These are phyloP conservation scores for Callospermophilus lateralis DNA, from an alignment of 2,113 vertebrate genomes.

Conservation along the genomic window DNA sequence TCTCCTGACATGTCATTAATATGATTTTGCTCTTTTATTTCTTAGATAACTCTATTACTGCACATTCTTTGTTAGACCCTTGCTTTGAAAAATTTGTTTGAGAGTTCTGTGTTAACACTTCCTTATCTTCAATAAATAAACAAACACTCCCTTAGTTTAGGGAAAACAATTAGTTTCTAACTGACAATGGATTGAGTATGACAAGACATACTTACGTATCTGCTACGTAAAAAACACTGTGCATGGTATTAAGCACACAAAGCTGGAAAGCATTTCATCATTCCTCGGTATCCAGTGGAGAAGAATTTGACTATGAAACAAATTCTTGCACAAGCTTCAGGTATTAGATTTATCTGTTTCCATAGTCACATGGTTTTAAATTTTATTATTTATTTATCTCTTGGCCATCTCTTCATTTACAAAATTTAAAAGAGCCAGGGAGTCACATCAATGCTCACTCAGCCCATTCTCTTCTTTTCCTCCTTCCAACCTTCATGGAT, in stretches of 20 bases:
- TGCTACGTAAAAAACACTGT: not conserved
- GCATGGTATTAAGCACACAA: not conserved
- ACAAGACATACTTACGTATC: not conserved
- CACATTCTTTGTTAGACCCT: not conserved
- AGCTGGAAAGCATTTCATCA: not conserved
- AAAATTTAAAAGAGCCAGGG: not conserved
- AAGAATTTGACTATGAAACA: not conserved
- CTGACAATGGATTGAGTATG: not conserved
- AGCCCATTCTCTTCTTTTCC: not conserved
- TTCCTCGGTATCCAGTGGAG: not conserved
- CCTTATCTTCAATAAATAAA: not conserved
- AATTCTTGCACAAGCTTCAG: not conserved
- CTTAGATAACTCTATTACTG: constrained; percentile 18
- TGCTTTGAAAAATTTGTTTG: not conserved
- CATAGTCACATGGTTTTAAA: not conserved
- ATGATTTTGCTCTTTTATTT: constrained; percentile 16
- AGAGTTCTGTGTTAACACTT: not conserved
- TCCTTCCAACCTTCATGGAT: not conserved
- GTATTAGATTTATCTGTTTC: not conserved
- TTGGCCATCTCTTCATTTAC: not conserved
- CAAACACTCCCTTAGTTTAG: not conserved
- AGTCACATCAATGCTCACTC: not conserved
- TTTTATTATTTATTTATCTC: not conserved
- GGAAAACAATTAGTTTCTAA: not conserved
- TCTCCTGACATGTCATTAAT: not conserved